These are phyloP conservation scores for Gymnobelideus leadbeateri DNA, from an alignment of 2,113 vertebrate species.

Conservation along the genomic window DNA sequence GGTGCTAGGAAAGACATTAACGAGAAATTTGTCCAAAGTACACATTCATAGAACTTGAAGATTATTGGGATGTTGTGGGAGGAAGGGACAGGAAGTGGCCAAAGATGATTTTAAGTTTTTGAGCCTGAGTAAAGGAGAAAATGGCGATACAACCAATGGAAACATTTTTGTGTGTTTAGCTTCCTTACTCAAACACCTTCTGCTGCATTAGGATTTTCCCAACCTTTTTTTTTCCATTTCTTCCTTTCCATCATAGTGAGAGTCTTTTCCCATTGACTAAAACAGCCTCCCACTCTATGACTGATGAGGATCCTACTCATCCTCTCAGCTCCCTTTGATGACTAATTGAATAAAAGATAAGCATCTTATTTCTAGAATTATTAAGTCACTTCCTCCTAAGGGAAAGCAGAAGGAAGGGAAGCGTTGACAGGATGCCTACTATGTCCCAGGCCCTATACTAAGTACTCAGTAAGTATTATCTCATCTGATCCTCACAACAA, in stretches of 20 bases:
- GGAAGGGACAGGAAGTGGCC: background rate
- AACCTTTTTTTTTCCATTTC: slow-evolving; percentile 41
- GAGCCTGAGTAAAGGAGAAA: slow-evolving; percentile 17
- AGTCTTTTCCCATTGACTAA: slow-evolving; percentile 39
- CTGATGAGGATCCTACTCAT: slow-evolving; percentile 23
- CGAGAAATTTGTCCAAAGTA: background rate
- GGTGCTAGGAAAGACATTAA: background rate
- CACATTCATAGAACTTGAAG: background rate
- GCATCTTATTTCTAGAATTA: slow-evolving; percentile 1
- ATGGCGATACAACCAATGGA: slow-evolving; percentile 21
- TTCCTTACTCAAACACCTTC: slow-evolving; percentile 18
- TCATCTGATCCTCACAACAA: background rate
- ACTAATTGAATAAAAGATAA: background rate
- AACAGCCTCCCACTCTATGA: background rate
- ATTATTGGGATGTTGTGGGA: background rate
- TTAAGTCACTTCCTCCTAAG: background rate
- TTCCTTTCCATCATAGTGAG: slow-evolving; percentile 46
- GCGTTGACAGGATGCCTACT: background rate
- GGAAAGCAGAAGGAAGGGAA: background rate
- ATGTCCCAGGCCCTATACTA: background rate
- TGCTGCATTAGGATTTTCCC: slow-evolving; percentile 33
- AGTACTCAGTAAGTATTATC: background rate
- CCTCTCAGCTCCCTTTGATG: slow-evolving; percentile 6
- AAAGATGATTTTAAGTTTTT: background rate
- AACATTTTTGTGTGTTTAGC: slow-evolving; percentile 8